Evolutionary conservation across 1,140 invertebrate genomes (phyloP).

Genomic region (Microplitis demolitor): DNA sequence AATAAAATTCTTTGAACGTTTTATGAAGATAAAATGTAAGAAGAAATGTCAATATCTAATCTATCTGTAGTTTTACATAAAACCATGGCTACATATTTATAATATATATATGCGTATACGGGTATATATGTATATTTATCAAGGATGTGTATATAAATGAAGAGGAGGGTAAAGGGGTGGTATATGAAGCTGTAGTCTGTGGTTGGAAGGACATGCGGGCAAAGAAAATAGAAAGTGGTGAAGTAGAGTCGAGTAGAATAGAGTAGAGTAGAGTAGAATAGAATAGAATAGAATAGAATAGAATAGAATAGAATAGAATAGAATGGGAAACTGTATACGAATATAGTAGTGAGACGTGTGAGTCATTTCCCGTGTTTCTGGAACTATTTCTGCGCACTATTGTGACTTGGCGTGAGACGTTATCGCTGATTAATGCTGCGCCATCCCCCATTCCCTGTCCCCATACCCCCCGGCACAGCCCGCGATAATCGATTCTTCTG

Average conservation of each 20-base stretch:
- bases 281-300: constrained; percentile 2
- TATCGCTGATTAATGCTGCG: constrained; percentile 31
- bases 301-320: constrained; percentile 2
- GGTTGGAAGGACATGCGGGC: constrained; percentile 3
- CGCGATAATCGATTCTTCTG: constrained; percentile 16
- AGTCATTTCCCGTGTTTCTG: constrained; percentile 21
- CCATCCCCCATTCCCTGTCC: not conserved
- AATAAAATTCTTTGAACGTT: too few relatives aligned
- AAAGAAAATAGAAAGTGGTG: not conserved
- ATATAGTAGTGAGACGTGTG: constrained; percentile 3
- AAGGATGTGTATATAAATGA: too few relatives aligned
- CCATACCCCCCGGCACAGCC: not conserved
- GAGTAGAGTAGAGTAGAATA: not conserved
- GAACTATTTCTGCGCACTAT: constrained; percentile 7
- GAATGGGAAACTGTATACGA: constrained; percentile 13
- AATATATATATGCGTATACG: too few relatives aligned
- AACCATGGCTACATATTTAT: too few relatives aligned
- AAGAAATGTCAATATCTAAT: too few relatives aligned
- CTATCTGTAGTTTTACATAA: too few relatives aligned
- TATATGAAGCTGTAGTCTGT: too few relatives aligned
- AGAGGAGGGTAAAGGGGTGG: too few relatives aligned
- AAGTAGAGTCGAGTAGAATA: not conserved
- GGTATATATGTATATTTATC: too few relatives aligned
- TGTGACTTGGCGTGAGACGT: constrained; percentile 20
- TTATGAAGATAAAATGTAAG: too few relatives aligned